These are phyloP conservation scores for Aphelenchoides avenae DNA, from an alignment of 1,140 invertebrate genomes.

Conservation along the genomic window DNA sequence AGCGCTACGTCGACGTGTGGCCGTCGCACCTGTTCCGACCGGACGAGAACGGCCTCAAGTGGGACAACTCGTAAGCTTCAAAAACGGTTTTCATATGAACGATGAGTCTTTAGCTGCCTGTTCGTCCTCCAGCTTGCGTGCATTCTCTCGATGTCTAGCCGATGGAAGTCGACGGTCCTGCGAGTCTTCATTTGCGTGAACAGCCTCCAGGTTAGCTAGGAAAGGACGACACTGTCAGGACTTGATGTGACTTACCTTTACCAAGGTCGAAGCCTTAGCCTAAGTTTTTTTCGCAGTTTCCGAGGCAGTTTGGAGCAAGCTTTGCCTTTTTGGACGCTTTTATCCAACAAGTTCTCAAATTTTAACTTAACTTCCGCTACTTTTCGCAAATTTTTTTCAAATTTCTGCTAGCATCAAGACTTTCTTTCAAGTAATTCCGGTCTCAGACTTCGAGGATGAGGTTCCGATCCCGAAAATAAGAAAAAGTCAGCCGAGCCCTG, in stretches of 20 bases:
- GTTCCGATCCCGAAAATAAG: too few relatives aligned
- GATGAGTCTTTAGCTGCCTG: slow-evolving; percentile 67
- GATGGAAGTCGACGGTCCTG: slow-evolving; percentile 75
- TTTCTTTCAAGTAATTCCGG: too few relatives aligned
- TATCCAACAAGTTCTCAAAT: too few relatives aligned
- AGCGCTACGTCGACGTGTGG: slow-evolving; percentile 90
- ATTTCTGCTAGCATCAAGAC: too few relatives aligned
- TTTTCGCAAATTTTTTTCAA: too few relatives aligned
- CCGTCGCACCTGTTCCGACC: slow-evolving; percentile 81
- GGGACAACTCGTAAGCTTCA: slow-evolving; percentile 56
- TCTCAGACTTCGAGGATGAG: too few relatives aligned
- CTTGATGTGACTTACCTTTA: neutral
- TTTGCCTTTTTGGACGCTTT: too few relatives aligned
- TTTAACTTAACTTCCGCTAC: too few relatives aligned
- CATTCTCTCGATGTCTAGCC: slow-evolving; percentile 78
- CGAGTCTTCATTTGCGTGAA: slow-evolving; percentile 75
- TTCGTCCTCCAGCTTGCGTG: slow-evolving; percentile 95
- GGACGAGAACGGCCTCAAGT: slow-evolving; percentile 66
- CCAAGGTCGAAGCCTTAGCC: slow-evolving; percentile 2
- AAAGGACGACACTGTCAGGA: neutral
- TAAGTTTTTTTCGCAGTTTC: too few relatives aligned
- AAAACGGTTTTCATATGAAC: too few relatives aligned
- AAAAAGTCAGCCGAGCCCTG: too few relatives aligned
- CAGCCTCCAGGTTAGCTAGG: slow-evolving; percentile 50
- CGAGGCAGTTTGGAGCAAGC: too few relatives aligned